phyloP scores from a whole-genome alignment of 2,113 vertebrate genomes.

The Scartelaos histophorus region DNA sequence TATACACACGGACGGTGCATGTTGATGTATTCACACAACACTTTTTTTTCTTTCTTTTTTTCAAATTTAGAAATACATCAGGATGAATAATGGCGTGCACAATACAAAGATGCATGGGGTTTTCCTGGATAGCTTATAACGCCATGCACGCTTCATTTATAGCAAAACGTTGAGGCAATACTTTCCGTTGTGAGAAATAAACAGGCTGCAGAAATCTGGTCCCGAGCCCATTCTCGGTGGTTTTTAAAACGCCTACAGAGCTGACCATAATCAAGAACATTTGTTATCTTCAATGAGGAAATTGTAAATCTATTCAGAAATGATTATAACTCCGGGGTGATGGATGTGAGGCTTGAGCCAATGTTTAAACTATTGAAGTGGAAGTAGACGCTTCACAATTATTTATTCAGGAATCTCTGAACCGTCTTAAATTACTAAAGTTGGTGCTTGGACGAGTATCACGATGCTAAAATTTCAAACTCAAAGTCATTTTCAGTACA shows the following conservation, averaged over 20 bases:
- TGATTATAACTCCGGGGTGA: conserved; percentile 2
- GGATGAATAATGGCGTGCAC: conserved; percentile 36
- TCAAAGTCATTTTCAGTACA: no score
- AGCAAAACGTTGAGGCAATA: conserved; percentile 51
- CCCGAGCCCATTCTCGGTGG: conserved; percentile 45
- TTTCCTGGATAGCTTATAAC: conserved; percentile 35
- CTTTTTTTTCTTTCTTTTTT: conserved; percentile 6
- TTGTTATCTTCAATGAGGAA: conserved; percentile 23
- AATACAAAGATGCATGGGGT: conserved; percentile 17
- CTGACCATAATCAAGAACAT: conserved; percentile 52
- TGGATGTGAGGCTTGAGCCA: conserved; percentile 4
- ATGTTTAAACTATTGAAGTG: conserved; percentile 2
- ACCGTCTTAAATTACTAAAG: conserved; percentile 14
- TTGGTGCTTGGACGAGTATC: conserved; percentile 4
- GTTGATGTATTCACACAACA: conserved; percentile 2
- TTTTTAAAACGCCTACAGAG: conserved; percentile 57
- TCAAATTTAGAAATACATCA: conserved; percentile 18
- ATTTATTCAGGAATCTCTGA: conserved; percentile 29
- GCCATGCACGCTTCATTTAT: conserved; percentile 45
- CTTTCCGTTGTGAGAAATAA: conserved; percentile 67
- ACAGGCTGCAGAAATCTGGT: conserved; percentile 59
- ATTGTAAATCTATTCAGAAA: conserved; percentile 8
- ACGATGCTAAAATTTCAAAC: background rate
- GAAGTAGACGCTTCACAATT: background rate
- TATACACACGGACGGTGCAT: conserved; percentile 6